Percentiles rank a stretch among this genome's conserved stretches.
These are phyloP conservation scores for Amphipoea lucens DNA, from an alignment of 2,888 invertebrate genomes.

Conservation along the genomic window DNA sequence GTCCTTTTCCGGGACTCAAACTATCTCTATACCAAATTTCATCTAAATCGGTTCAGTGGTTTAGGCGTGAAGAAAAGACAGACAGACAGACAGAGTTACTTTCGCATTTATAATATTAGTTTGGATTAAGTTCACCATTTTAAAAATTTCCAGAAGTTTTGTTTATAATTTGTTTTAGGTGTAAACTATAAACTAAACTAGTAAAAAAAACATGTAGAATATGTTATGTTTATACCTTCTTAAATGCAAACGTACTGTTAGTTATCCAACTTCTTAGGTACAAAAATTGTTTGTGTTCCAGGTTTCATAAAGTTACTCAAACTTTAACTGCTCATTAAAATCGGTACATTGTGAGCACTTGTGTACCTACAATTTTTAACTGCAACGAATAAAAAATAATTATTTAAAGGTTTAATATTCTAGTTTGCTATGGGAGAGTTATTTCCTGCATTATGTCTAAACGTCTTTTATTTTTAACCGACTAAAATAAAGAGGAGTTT, in stretches of 20 bases:
- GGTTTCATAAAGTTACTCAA: not conserved
- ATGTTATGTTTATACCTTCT: not conserved
- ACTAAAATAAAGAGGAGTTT: too few species aligned
- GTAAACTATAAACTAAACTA: not conserved
- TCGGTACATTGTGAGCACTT: not conserved
- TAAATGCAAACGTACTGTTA: not conserved
- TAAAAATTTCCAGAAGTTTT: too few species aligned
- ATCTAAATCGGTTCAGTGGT: too few species aligned
- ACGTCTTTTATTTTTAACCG: not conserved
- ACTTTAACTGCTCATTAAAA: not conserved
- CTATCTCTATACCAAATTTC: too few species aligned
- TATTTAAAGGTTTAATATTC: not conserved
- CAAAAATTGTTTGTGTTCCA: not conserved
- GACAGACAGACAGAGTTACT: too few species aligned
- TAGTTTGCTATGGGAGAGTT: not conserved
- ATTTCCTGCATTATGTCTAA: not conserved
- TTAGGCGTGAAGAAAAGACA: too few species aligned
- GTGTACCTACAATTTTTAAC: not conserved
- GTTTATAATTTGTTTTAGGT: too few species aligned
- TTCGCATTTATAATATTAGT: too few species aligned
- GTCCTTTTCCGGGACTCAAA: too few species aligned
- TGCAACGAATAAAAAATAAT: not conserved
- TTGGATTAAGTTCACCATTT: too few species aligned
- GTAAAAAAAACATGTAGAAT: not conserved
- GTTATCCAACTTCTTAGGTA: not conserved